A percentile compares a stretch with the other conserved stretches of the same genome.
Conservation (phyloP, 2,797 vertebrate species). For the Masticophis lateralis region DNA sequence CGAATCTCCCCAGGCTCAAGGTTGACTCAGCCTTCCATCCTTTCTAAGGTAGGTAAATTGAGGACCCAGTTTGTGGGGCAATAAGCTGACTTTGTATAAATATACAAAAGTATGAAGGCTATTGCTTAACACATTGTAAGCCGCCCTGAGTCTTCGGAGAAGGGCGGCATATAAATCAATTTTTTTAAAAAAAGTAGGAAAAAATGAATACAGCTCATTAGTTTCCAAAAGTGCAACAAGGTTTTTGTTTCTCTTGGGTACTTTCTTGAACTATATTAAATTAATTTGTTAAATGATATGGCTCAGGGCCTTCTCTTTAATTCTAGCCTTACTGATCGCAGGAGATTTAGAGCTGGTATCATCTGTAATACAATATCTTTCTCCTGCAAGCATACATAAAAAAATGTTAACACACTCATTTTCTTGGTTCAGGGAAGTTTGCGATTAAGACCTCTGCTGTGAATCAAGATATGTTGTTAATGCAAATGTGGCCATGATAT, state of each 20-base stretch:
- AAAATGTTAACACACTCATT: background rate
- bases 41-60: too few species aligned
- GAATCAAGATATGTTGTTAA: background rate
- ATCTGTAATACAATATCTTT: background rate
- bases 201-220: background rate
- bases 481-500: conserved; percentile 5
- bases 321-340: background rate
- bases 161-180: too few species aligned
- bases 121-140: too few species aligned
- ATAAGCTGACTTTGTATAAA: too few species aligned
- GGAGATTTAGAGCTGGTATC: background rate
- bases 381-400: background rate
- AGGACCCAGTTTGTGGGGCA: too few species aligned
- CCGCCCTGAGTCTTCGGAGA: too few species aligned
- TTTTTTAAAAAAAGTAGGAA: background rate
- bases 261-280: background rate
- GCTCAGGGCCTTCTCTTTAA: background rate
- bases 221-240: background rate
- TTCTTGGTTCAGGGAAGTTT: background rate
- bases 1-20: too few species aligned
- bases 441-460: background rate
- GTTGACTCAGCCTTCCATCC: too few species aligned
- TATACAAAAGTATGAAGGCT: too few species aligned
- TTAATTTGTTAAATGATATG: background rate
- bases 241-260: background rate